Conservation (phyloP, 2,797 vertebrate species). For the Strix occidentalis region DNA sequence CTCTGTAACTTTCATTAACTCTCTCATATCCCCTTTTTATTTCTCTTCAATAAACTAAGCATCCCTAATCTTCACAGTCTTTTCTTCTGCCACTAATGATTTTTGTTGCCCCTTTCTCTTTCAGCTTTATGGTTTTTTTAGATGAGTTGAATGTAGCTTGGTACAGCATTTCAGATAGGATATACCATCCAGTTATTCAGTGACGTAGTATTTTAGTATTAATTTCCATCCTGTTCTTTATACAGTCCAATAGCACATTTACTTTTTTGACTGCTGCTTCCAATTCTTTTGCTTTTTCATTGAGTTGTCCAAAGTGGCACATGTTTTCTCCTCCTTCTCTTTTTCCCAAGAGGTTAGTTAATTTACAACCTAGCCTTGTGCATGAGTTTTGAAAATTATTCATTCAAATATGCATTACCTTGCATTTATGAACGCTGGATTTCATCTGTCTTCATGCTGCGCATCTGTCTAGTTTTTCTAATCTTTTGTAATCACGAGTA, state of each 20-base stretch:
- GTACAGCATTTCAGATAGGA: neutral
- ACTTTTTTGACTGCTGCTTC: neutral
- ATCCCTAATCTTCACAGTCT: neutral
- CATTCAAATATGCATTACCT: constrained; percentile 63
- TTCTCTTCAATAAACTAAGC: constrained; percentile 30
- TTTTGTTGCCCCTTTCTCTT: constrained; percentile 32
- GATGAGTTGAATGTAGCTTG: neutral
- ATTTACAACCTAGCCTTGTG: constrained; percentile 31
- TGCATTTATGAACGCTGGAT: constrained; percentile 54
- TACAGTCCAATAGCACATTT: neutral
- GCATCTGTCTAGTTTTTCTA: constrained; percentile 48
- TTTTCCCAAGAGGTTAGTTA: constrained; percentile 32
- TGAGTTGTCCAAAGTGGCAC: neutral
- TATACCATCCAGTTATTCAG: neutral
- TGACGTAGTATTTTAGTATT: neutral
- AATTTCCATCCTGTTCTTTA: neutral
- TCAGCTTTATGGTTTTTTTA: constrained; percentile 12
- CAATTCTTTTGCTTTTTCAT: neutral
- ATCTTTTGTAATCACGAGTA: constrained; percentile 46
- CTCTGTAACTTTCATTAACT: constrained; percentile 45
- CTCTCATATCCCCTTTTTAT: constrained; percentile 33
- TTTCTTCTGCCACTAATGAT: constrained; percentile 27
- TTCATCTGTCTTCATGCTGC: constrained; percentile 52
- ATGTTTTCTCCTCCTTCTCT: neutral
- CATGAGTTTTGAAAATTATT: constrained; percentile 58